Conservation (phyloP, 2,797 vertebrate species). For the Centroberyx gerrardi region DNA sequence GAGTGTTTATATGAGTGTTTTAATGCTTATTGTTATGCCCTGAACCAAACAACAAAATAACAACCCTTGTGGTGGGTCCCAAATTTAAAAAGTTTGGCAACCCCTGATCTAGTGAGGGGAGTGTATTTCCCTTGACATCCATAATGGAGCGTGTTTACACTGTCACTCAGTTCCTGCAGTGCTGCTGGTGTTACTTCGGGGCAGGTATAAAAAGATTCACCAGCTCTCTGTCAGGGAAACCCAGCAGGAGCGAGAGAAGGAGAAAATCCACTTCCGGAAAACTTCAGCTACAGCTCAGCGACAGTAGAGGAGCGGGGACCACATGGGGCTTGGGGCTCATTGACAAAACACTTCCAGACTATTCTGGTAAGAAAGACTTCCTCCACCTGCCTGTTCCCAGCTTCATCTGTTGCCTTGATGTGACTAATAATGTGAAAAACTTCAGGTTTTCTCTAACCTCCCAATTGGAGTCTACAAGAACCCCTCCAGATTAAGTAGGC, state of each 20-base stretch:
- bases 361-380: slow-evolving; percentile 26
- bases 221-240: slow-evolving; percentile 48
- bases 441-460: slow-evolving; percentile 47
- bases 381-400: slow-evolving; percentile 20
- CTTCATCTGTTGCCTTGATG: slow-evolving; percentile 29
- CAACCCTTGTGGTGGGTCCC: background rate
- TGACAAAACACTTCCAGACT: slow-evolving; percentile 40
- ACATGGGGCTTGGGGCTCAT: slow-evolving; percentile 23
- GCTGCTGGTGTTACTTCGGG: slow-evolving; percentile 46
- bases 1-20: background rate
- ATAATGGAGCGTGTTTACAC: slow-evolving; percentile 51
- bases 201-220: slow-evolving; percentile 47
- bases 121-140: slow-evolving; percentile 13
- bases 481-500: slow-evolving; percentile 25
- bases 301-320: slow-evolving; percentile 1
- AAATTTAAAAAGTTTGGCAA: slow-evolving; percentile 4
- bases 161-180: slow-evolving; percentile 36
- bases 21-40: slow-evolving; percentile 6
- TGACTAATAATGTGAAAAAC: slow-evolving; percentile 51
- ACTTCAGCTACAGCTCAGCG: slow-evolving; percentile 17
- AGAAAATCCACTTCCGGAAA: slow-evolving; percentile 46
- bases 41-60: slow-evolving; percentile 6
- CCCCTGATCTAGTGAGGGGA: slow-evolving; percentile 18
- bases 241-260: slow-evolving; percentile 43
- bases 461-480: slow-evolving; percentile 32